Evolutionary conservation across 2,797 vertebrate species (phyloP).

Genomic region (Vespertilio murinus): DNA sequence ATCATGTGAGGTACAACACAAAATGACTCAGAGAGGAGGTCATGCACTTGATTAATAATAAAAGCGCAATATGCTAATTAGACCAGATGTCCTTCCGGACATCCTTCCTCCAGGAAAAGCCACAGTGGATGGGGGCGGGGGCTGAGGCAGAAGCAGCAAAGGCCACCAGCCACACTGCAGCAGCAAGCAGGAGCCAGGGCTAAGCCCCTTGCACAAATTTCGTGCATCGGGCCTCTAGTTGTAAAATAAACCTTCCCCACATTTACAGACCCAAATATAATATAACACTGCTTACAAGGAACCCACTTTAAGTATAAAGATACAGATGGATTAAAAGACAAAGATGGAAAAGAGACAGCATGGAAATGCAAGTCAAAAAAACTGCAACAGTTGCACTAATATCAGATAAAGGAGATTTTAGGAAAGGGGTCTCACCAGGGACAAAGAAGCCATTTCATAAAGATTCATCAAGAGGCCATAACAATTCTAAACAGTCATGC

Average conservation of each 20-base stretch:
- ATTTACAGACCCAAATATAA: no score
- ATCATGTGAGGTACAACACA: not conserved
- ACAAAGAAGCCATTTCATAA: not conserved
- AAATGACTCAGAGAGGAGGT: not conserved
- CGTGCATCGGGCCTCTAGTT: no score
- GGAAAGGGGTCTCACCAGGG: not conserved
- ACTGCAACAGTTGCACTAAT: no score
- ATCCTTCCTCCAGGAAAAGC: no score
- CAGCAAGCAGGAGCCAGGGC: no score
- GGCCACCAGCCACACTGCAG: no score
- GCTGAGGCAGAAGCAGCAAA: no score
- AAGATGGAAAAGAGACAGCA: not conserved
- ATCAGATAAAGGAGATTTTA: not conserved
- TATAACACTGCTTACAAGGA: not conserved
- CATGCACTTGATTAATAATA: not conserved
- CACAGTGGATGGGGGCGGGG: no score
- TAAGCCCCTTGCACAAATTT: no score
- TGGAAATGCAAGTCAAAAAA: not conserved
- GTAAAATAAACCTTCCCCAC: not conserved
- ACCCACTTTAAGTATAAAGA: not conserved
- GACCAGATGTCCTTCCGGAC: no score
- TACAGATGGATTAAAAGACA: not conserved
- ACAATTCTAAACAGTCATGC: accelerated
- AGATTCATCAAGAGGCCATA: not conserved
- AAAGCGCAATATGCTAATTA: no score